A percentile compares a stretch with the other conserved stretches of the same genome.
These are phyloP conservation scores for Cephalopachus bancanus DNA, from an alignment of 2,797 vertebrate genomes.

Conservation along the genomic window DNA sequence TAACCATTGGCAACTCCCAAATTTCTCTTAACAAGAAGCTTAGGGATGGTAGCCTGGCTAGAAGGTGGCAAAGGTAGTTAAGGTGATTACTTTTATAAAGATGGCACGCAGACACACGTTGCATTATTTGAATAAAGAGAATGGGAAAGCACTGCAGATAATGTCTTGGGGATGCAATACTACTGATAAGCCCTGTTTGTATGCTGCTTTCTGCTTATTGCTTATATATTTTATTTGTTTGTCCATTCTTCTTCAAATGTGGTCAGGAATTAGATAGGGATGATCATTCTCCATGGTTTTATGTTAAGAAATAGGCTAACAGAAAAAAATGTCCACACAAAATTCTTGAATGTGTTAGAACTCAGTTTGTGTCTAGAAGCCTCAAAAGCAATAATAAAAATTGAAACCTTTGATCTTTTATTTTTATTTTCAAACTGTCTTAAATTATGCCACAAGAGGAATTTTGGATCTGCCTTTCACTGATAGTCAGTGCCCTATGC, in stretches of 20 bases:
- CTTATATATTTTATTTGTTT: not conserved
- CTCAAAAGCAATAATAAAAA: slow-evolving; percentile 40
- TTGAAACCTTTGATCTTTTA: slow-evolving; percentile 3
- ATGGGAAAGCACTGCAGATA: not conserved
- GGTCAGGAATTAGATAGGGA: not conserved
- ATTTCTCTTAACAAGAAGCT: not conserved
- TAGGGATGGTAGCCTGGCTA: not conserved
- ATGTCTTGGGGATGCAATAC: not conserved
- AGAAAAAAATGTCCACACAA: not conserved
- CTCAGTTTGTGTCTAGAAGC: not conserved
- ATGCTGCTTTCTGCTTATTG: not conserved
- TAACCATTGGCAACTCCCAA: not conserved
- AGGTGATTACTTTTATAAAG: not conserved
- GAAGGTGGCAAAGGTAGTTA: not conserved
- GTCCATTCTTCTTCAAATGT: not conserved
- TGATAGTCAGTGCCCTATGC: not conserved
- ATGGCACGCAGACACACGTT: not conserved
- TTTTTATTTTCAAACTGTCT: slow-evolving; percentile 27
- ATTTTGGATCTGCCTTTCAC: not conserved
- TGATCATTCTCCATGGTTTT: not conserved
- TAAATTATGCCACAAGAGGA: not conserved
- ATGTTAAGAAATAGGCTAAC: not conserved
- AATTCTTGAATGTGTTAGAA: not conserved
- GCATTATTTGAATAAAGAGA: not conserved
- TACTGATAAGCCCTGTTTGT: not conserved